Evolutionary conservation across 2,888 invertebrate genomes (phyloP), one percentile per base, ranked within the genome.

Genomic region (Trichogramma dendrolimi): DNA sequence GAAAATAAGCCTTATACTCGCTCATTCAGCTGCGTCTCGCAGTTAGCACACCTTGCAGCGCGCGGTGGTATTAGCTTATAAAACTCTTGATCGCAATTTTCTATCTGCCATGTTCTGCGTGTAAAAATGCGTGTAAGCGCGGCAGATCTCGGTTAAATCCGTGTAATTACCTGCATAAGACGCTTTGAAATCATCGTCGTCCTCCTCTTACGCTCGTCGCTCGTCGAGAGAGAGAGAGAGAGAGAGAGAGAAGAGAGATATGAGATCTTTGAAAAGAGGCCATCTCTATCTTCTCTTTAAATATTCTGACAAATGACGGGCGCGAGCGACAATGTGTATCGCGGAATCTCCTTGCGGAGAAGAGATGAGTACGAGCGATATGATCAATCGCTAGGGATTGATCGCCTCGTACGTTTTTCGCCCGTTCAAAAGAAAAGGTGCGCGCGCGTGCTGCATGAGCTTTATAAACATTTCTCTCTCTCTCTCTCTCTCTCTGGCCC

Each of bases 371-470:
- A 60, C 65, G 60, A 51, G 58, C 70, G 72, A 72, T 72, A 72
- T 68, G 69, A 72, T 73, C 73, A 70, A 71, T 71, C 67, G 40
- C 57, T 52, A 61, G 66, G 69, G 69, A 72, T 72, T 69, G 71
- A 72, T 72, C 69, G 71, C 68, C 68, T 46, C 48, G 38, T 50
- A 60, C 60, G 49, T 53, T 54, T 62, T 59, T 57, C 54, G 14
- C 50, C 60, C 39, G 57, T 52, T 44, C 43, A 27, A 27, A 27
- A 27, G 27, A 27, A 27, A 27, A 27, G 27, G 27, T 27, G 27
- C 27, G 27, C 27, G 27, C 27, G 27, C 3, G 27, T 27, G 27
- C 27, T 27, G 27, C 27, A 27, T 27, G 27, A 27, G 27, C 27
- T 27, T 27, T 27, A 27, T 27, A 27, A 27, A 27, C 27, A 27